These are phyloP conservation scores for Phacellophora camtschatica DNA, from an alignment of 30 jellyfish, hydroid and myxozoan genomes.

Conservation along the genomic window DNA sequence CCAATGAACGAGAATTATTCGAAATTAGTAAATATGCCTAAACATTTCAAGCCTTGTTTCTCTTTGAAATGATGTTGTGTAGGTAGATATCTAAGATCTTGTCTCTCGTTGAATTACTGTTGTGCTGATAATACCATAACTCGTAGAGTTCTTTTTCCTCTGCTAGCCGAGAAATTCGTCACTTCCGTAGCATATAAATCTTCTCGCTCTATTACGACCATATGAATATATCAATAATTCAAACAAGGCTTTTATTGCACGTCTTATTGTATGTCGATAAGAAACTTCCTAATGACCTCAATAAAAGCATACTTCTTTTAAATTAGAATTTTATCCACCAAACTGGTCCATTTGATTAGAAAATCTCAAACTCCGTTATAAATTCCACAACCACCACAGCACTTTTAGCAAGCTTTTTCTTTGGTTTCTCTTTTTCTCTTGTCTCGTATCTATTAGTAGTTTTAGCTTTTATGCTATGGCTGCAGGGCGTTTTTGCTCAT, in stretches of 20 bases:
- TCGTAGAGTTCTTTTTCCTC: neutral
- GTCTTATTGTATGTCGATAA: neutral
- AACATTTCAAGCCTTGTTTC: neutral
- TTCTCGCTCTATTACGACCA: neutral
- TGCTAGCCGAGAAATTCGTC: neutral
- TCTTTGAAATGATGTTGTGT: neutral
- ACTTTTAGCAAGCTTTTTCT: no score
- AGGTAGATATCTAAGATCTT: neutral
- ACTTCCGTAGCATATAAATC: neutral
- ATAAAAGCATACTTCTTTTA: neutral
- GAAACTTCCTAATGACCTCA: neutral
- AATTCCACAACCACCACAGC: no score
- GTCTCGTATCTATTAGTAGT: no score
- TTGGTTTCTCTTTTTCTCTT: no score
- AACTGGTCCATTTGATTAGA: no score
- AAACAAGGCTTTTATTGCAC: no score
- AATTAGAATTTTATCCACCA: no score
- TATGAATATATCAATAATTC: no score
- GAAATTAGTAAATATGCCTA: neutral
- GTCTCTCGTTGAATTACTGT: neutral
- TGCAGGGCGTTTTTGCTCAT: no score
- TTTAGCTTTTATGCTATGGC: no score
- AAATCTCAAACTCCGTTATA: no score
- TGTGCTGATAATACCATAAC: neutral
- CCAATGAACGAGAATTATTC: neutral